Evolutionary conservation across 2,888 invertebrate species (phyloP).

Genomic region (Eudasyphora cyanicolor): DNA sequence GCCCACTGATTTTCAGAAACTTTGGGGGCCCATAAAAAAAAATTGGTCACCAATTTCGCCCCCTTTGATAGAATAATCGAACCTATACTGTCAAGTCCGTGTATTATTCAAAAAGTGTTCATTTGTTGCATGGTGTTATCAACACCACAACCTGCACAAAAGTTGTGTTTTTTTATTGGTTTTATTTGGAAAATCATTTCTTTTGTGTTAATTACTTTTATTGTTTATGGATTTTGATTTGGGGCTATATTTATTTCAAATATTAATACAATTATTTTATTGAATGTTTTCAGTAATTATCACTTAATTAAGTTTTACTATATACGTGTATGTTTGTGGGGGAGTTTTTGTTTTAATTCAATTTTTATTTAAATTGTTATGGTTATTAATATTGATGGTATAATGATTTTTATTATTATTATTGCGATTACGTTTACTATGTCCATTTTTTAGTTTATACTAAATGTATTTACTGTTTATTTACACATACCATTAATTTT

Average conservation of each 20-base stretch:
- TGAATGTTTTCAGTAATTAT: slow-evolving; percentile 30
- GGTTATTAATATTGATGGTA: too few species aligned
- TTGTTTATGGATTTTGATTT: slow-evolving; percentile 9
- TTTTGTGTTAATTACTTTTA: neutral
- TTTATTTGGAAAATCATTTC: slow-evolving; percentile 10
- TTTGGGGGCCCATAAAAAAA: too few species aligned
- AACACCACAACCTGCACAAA: too few species aligned
- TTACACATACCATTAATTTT: slow-evolving; percentile 5
- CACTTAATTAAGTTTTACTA: slow-evolving; percentile 24
- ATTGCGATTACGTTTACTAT: neutral
- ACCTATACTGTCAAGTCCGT: too few species aligned
- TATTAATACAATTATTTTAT: slow-evolving; percentile 13
- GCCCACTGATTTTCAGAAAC: too few species aligned
- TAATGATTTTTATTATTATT: neutral
- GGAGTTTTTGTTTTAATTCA: slow-evolving; percentile 25
- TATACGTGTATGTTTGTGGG: slow-evolving; percentile 14
- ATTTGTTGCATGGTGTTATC: neutral
- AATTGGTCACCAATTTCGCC: too few species aligned
- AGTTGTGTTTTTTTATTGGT: slow-evolving; percentile 1
- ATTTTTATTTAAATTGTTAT: slow-evolving; percentile 14
- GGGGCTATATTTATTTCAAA: too few species aligned
- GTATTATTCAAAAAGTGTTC: too few species aligned
- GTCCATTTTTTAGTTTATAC: neutral
- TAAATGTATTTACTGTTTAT: slow-evolving; percentile 12
- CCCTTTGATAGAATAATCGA: too few species aligned